Evolutionary conservation across 2,888 invertebrate species (phyloP).

Genomic region (Lacanobia oleracea): DNA sequence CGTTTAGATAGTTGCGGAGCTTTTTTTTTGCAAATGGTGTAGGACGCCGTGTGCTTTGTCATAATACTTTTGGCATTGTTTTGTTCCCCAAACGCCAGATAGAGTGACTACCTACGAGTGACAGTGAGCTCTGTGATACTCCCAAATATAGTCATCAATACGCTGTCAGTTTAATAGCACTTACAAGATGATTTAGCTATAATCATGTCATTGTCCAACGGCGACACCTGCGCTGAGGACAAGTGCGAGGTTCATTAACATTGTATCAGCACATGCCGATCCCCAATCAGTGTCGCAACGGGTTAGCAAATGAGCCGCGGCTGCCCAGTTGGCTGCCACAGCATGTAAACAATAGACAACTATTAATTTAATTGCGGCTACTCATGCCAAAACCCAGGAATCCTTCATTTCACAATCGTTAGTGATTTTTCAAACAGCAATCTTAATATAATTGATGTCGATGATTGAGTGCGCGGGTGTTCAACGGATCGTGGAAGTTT

Average conservation of each 20-base stretch:
- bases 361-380: conserved; percentile 54
- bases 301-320: conserved; percentile 51
- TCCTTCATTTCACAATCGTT: conserved; percentile 59
- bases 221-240: conserved; percentile 18
- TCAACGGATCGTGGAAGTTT: conserved; percentile 34
- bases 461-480: conserved; percentile 59
- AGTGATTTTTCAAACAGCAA: conserved; percentile 51
- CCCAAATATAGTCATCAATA: conserved; percentile 4
- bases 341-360: conserved; percentile 66
- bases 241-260: conserved; percentile 49
- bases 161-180: conserved; percentile 11
- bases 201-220: conserved; percentile 26
- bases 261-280: conserved; percentile 53
- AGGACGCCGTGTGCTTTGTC: neutral
- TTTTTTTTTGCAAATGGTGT: neutral
- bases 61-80: neutral
- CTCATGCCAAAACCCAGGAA: conserved; percentile 62
- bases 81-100: neutral
- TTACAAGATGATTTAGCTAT: conserved; percentile 24
- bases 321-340: conserved; percentile 63
- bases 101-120: neutral
- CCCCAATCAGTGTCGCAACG: conserved; percentile 60
- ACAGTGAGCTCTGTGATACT: neutral
- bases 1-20: neutral
- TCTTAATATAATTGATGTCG: conserved; percentile 58